These are phyloP conservation scores for Antedon mediterranea DNA, from an alignment of 53 echinoderm and acorn worm species.

Conservation along the genomic window DNA sequence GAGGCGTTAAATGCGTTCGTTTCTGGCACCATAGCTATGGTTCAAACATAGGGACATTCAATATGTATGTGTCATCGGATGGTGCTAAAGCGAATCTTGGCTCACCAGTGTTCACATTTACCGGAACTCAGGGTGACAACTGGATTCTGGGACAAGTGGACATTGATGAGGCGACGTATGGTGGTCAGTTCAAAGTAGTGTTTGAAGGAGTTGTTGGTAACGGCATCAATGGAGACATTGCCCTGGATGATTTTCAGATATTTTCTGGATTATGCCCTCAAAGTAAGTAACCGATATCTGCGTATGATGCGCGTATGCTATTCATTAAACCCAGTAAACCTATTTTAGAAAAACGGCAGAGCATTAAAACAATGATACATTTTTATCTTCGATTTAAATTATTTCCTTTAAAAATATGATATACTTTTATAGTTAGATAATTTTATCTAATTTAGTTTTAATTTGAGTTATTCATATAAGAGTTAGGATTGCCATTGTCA, in stretches of 20 bases:
- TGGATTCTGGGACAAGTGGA: slow-evolving; percentile 27
- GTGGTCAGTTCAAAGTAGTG: slow-evolving; percentile 25
- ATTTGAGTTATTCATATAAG: too few species aligned
- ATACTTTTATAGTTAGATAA: too few species aligned
- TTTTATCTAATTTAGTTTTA: too few species aligned
- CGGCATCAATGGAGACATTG: slow-evolving; percentile 20
- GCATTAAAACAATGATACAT: too few species aligned
- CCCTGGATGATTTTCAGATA: slow-evolving; percentile 24
- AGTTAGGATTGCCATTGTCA: too few species aligned
- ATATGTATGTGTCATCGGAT: slow-evolving; percentile 27
- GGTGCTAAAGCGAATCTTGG: slow-evolving; percentile 20
- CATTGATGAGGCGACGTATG: slow-evolving; percentile 2
- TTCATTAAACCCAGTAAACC: too few species aligned
- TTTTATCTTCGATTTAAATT: too few species aligned
- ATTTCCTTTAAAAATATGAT: too few species aligned
- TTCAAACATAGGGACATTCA: slow-evolving; percentile 42
- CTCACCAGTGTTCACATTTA: slow-evolving; percentile 16
- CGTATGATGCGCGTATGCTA: too few species aligned
- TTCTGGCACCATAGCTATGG: slow-evolving; percentile 96
- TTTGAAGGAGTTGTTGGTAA: slow-evolving; percentile 17
- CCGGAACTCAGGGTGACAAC: slow-evolving; percentile 27
- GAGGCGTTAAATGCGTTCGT: slow-evolving; percentile 38
- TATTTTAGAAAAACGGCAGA: too few species aligned
- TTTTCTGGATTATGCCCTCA: slow-evolving; percentile 26
- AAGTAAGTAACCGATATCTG: too few species aligned